Evolutionary conservation across 1,140 invertebrate genomes (phyloP).

Genomic region (Catajapyx aquilonaris): DNA sequence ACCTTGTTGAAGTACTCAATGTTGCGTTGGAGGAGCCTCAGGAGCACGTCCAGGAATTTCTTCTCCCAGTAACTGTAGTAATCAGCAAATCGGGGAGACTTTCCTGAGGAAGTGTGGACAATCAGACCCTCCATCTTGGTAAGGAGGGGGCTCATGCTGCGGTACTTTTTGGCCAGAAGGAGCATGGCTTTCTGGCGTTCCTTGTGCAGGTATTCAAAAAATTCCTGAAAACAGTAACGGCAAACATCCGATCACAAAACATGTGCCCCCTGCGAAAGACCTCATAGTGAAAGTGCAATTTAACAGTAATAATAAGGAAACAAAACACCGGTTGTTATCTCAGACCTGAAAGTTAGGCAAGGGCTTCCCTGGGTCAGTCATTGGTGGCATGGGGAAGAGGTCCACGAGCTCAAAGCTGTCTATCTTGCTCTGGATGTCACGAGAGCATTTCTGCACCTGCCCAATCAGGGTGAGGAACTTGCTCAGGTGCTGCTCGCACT

Average conservation of each 20-base stretch:
- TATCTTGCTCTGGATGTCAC: too few relatives aligned
- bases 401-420: too few relatives aligned
- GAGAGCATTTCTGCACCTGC: conserved; percentile 23
- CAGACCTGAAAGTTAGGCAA: too few relatives aligned
- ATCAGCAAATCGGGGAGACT: conserved; percentile 34
- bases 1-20: conserved; percentile 41
- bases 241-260: too few relatives aligned
- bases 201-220: conserved; percentile 41
- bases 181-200: conserved; percentile 39
- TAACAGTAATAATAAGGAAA: too few relatives aligned
- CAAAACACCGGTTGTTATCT: too few relatives aligned
- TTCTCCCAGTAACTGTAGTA: conserved; percentile 49
- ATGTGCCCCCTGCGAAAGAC: too few relatives aligned
- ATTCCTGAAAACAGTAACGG: conserved; percentile 28
- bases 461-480: conserved; percentile 38
- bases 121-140: conserved; percentile 61
- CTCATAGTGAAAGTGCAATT: too few relatives aligned
- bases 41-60: conserved; percentile 35
- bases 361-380: too few relatives aligned
- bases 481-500: conserved; percentile 29
- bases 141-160: conserved; percentile 47
- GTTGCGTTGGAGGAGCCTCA: conserved; percentile 42
- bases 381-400: too few relatives aligned
- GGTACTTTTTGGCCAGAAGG: conserved; percentile 41
- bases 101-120: conserved; percentile 37